Base-by-base conservation (phyloP, 2,888 invertebrate species). In the Lepidocyrtoides sp. region DNA sequence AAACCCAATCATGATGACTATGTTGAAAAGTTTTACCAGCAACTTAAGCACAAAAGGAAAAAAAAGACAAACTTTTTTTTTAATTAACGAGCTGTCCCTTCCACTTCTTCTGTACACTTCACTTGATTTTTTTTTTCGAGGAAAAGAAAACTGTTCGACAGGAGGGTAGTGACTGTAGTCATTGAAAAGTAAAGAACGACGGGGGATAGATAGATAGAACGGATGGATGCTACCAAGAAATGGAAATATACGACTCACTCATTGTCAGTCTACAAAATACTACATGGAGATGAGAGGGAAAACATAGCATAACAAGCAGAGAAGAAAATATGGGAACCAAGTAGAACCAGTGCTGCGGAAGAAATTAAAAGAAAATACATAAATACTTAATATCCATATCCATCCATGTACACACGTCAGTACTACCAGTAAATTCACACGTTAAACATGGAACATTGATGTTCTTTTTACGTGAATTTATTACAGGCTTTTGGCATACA, bases 31-130 rank as follows among this genome's bases (percentile, higher is more conserved):
- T 63, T 72, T 60, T 86, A 77, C 17, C 77, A 69, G 77, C 69
- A 41, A 17, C 32, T 77, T 81, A 4, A 20, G 20, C 2, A 26
- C 26, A 77, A 77, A 12, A 54, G 44, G 0, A 14, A 81, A 26
- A 23, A 54, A 82, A 83, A 63, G n/a, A n/a, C n/a, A n/a, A n/a
- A n/a, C n/a, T n/a, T 57, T 86, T 86, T 86, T 75, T 75, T 77
- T 77, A 86, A 77, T 86, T 77, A 86, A 63, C 86, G 77, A 77
- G 75, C 86, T 86, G 77, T 86, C 86, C 54, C 54, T 48, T 69
- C 36, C 2, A 12, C 69, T 69, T 7, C 17, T 3, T 17, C 8
- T n/a, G n/a, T 17, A 17, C 69, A 72, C 69, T 72, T 20, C 63
- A 63, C 41, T 1, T 0, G 20, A 29, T 3, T 26, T 10, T 63